Evolutionary conservation across 37 sponge, comb jelly and placozoan genomes (phyloP).

Genomic region (Hexactinellida sp.): DNA sequence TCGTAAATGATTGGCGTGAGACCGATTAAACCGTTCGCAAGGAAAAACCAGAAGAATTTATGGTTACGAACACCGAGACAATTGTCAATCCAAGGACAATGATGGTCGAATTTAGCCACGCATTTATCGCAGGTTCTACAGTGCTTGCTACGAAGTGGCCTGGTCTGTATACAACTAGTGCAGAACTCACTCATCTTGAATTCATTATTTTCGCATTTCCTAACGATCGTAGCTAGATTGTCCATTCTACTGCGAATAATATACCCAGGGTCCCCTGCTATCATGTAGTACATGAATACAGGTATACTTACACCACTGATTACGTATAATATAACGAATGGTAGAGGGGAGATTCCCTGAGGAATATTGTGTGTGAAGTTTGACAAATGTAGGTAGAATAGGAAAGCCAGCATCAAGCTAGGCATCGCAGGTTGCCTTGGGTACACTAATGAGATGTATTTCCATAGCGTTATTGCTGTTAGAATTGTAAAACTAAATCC

Average conservation of each 20-base stretch:
- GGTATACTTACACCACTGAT: not conserved
- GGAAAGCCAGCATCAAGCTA: not conserved
- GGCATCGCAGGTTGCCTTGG: conserved; percentile 5
- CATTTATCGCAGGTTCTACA: conserved; percentile 10
- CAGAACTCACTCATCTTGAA: not conserved
- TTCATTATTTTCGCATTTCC: not conserved
- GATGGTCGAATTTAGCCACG: conserved; percentile 9
- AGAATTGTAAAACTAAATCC: not conserved
- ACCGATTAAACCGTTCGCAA: not conserved
- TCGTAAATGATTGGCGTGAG: not conserved
- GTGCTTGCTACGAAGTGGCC: not conserved
- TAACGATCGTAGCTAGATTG: not conserved
- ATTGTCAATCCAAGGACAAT: conserved; percentile 9
- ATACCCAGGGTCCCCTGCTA: not conserved
- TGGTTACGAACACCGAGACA: not conserved
- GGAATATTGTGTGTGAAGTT: conserved; percentile 8
- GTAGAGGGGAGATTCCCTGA: not conserved
- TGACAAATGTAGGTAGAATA: not conserved
- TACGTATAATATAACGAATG: not conserved
- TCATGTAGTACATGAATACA: not conserved
- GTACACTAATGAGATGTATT: not conserved
- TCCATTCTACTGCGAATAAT: not conserved
- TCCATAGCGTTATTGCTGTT: not conserved
- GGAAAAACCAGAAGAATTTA: conserved; percentile 4
- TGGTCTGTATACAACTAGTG: not conserved